phyloP scores from a whole-genome alignment of 2,797 vertebrate species.

The Takifugu ocellatus region DNA sequence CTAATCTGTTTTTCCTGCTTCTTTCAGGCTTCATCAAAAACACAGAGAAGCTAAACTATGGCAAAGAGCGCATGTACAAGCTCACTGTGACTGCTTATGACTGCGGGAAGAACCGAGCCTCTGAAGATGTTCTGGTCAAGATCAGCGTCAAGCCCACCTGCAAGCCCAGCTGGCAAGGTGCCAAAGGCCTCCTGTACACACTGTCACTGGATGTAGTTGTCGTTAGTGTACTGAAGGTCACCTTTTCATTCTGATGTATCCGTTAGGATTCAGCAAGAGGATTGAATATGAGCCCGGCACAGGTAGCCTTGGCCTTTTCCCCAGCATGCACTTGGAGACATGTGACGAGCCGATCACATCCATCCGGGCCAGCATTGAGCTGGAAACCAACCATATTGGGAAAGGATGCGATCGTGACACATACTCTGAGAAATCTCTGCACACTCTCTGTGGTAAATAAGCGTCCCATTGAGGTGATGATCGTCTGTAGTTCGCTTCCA shows the following conservation, averaged over 20 bases:
- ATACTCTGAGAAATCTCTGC: constrained; percentile 96
- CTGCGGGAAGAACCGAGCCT: constrained; percentile 94
- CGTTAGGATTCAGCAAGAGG: constrained; percentile 89
- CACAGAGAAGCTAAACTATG: constrained; percentile 92
- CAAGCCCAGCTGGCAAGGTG: constrained; percentile 97
- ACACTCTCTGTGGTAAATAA: constrained; percentile 90
- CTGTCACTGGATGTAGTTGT: not conserved
- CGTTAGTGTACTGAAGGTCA: constrained; percentile 11
- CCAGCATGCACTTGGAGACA: constrained; percentile 89
- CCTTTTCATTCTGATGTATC: constrained; percentile 6
- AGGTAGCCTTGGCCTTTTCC: constrained; percentile 89
- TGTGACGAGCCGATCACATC: constrained; percentile 91
- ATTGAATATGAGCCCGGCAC: constrained; percentile 96
- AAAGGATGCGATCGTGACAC: constrained; percentile 97
- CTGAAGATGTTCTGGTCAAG: constrained; percentile 93
- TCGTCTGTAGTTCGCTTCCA: not conserved
- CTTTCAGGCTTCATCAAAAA: constrained; percentile 90
- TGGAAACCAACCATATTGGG: constrained; percentile 96
- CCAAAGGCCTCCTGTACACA: constrained; percentile 19
- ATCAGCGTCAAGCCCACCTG: constrained; percentile 93
- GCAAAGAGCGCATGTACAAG: constrained; percentile 92
- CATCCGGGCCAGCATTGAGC: constrained; percentile 82
- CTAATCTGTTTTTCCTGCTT: constrained; percentile 2
- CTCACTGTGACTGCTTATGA: constrained; percentile 95
- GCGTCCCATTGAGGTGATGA: not conserved